These are phyloP conservation scores for Cybosia mesomella DNA, from an alignment of 2,888 invertebrate genomes.

Conservation along the genomic window DNA sequence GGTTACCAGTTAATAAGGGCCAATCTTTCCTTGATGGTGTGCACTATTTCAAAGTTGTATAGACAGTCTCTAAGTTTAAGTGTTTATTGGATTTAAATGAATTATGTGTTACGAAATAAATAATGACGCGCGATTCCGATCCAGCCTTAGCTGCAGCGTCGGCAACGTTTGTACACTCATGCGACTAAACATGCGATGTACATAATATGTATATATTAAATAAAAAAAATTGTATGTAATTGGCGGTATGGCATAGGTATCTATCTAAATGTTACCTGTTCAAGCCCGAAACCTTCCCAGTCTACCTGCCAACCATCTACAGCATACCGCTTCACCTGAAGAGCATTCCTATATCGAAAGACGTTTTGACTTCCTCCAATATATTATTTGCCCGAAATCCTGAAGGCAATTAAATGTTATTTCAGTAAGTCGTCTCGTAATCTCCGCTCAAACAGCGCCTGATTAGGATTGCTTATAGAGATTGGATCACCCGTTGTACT, in stretches of 20 bases:
- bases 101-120: too few relatives aligned
- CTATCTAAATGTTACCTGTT: neutral
- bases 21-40: too few relatives aligned
- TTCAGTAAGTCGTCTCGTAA: neutral
- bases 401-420: neutral
- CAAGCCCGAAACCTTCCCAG: neutral
- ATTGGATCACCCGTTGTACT: neutral
- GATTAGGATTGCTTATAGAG: neutral
- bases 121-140: too few relatives aligned
- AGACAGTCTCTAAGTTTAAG: too few relatives aligned
- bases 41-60: too few relatives aligned
- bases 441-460: neutral
- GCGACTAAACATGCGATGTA: too few relatives aligned
- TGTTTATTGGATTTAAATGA: too few relatives aligned
- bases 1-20: too few relatives aligned
- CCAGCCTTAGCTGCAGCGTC: too few relatives aligned
- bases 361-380: neutral
- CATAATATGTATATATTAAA: too few relatives aligned
- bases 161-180: too few relatives aligned
- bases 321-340: neutral
- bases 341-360: neutral
- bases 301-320: neutral
- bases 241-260: neutral
- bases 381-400: neutral
- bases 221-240: too few relatives aligned